Percentiles rank a stretch among this genome's conserved stretches.
phyloP scores from a whole-genome alignment of 2,888 invertebrate species.

The Yponomeuta malinellus region DNA sequence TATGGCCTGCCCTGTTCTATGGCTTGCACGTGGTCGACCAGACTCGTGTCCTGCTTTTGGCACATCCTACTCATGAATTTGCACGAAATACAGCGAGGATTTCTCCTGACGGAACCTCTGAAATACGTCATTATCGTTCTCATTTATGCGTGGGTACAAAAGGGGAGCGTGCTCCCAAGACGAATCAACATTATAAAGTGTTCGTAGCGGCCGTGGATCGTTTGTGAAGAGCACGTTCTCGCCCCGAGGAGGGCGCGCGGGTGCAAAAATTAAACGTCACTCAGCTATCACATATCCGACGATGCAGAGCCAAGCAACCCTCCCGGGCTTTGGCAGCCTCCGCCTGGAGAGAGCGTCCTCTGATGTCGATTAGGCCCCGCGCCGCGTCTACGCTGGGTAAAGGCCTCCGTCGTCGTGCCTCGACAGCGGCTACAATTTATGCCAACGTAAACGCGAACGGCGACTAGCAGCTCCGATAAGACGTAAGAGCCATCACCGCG shows the following conservation, averaged over 20 bases:
- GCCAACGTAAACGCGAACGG: slow-evolving; percentile 46
- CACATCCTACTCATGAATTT: neutral
- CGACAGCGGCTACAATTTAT: slow-evolving; percentile 46
- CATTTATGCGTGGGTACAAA: neutral
- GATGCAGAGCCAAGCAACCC: slow-evolving; percentile 45
- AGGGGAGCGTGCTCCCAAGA: neutral
- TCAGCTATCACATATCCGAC: slow-evolving; percentile 54
- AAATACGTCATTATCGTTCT: neutral
- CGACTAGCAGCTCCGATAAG: slow-evolving; percentile 19
- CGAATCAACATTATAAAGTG: slow-evolving; percentile 6
- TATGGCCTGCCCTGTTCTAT: slow-evolving; percentile 38
- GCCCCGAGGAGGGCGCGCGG: slow-evolving; percentile 22
- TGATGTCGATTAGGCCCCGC: slow-evolving; percentile 42
- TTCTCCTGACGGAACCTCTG: neutral
- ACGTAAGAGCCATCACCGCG: slow-evolving; percentile 36
- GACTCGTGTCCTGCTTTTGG: neutral
- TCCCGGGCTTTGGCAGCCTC: slow-evolving; percentile 23
- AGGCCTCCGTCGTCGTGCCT: slow-evolving; percentile 29
- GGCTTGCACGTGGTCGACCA: slow-evolving; percentile 43
- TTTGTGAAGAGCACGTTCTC: slow-evolving; percentile 26
- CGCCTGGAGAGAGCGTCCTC: slow-evolving; percentile 38
- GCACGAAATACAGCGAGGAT: neutral
- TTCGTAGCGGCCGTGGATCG: slow-evolving; percentile 19
- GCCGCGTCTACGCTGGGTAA: slow-evolving; percentile 36
- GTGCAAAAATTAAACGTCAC: slow-evolving; percentile 62